Evolutionary conservation across 2,797 vertebrate genomes (phyloP), one percentile per base, ranked within the genome.

Genomic region (Streptopelia turtur): DNA sequence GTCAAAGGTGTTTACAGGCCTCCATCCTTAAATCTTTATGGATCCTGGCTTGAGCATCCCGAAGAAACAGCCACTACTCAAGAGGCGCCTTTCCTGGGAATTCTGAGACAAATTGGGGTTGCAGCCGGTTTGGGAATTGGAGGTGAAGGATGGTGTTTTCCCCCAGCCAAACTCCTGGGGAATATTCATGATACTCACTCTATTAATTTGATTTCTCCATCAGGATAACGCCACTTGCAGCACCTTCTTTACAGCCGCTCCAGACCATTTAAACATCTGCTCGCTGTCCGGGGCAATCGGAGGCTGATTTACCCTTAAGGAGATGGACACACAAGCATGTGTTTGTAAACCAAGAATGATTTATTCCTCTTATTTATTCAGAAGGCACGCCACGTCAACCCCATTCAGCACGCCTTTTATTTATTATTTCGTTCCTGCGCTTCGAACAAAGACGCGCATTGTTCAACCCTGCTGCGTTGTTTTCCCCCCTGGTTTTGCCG

Each of bases 401-500:
- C 71, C 83, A 74, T 92, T 95, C 95, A 93, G 64, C 78, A 76
- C 64, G 20, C 28, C 78, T 68, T 88, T 93, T 76, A 89, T 92
- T 95, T 95, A 90, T 95, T 89, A 89, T 92, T 94, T 93, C 72
- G 87, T 69, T 74, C 74, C 90, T 82, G 93, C 70, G 24, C 66
- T 52, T 39, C 4, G 8, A 63, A 95, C 95, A 95, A 92, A 90
- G 83, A 30, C 4, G 9, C 5, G 2, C 75, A 83, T 94, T 96
- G 90, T 95, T 70, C 74, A 13, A 1, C 35, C 10, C 83, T 28
- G 6, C 74, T 30, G 52, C 4, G 37, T 37, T 94, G 77, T 89
- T 92, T 91, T 92, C 57, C 74, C 35, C 39, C 33, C 35, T 31
- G 10, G 31, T 90, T 94, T 74, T 79, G 86, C 92, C 72, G 78